Base-by-base conservation (phyloP, 2,113 vertebrate genomes). In the Lampris incognitus region DNA sequence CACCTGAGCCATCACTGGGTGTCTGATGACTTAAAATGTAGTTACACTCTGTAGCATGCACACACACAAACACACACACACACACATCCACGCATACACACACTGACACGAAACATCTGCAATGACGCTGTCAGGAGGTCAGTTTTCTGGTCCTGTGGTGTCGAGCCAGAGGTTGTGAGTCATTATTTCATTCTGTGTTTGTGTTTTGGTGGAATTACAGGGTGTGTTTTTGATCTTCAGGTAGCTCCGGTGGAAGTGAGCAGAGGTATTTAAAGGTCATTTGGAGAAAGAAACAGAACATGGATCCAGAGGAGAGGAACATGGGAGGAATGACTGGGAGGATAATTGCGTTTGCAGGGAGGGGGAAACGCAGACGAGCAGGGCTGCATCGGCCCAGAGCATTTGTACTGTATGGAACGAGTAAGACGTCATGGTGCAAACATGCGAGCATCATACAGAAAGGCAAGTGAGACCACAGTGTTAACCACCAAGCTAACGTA, bases 1-100 rank as follows among this genome's bases (percentile, higher is more conserved):
- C 89, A 89, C 82, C 85, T 91, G 86, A 86, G 78, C 62, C 73
- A 69, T 55, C 67, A 66, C 68, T 37, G 7, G 65, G 58, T 66
- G 42, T 55, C 52, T 58, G 50, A 10, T 57, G 66, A 79, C 81
- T 82, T 66, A 72, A 72, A 82, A 84, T 2, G n/a, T 56, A 84
- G 80, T 44, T 78, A 88, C 11, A 7, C 40, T 69, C 68, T 72
- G 81, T 6, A 40, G 70, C 74, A 37, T 39, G 56, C 51, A 55
- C 52, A 69, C 42, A 13, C 46, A 40, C 58, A 60, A 9, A 62
- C 60, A 44, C 40, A n/a, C 40, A 44, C 60, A 62, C 70, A 44
- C 66, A 72, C 66, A 82, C 74, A 72, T 24, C 24, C 24, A 24
- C 79, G 63, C 55, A 49, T 50, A 58, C 67, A 83, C 49, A 54